Percentiles rank a stretch among this genome's conserved stretches.
Conservation (phyloP, 2,113 vertebrate genomes). For the Pogonocichla stellata region DNA sequence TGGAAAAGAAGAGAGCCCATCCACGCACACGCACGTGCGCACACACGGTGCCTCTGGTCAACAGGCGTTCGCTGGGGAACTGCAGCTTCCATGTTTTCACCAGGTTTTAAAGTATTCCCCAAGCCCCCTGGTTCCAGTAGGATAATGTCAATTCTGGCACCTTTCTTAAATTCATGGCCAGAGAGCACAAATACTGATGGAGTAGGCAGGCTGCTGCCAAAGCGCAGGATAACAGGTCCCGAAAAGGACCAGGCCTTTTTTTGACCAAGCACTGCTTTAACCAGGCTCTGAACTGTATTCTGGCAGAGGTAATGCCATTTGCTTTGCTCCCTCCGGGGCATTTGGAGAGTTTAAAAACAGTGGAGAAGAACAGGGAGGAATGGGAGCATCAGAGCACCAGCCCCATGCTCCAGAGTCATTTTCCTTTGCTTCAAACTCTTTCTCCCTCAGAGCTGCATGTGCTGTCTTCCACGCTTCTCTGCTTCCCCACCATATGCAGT, state of each 20-base stretch:
- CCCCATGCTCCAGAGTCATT: neutral
- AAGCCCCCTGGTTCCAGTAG: neutral
- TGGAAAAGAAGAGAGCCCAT: conserved; percentile 40
- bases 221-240: neutral
- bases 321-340: neutral
- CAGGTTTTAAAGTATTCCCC: conserved; percentile 35
- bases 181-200: neutral
- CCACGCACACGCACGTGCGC: neutral
- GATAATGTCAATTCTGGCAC: conserved; percentile 39
- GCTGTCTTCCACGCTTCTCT: neutral
- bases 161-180: neutral
- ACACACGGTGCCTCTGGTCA: neutral
- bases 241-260: neutral
- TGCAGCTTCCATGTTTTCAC: conserved; percentile 35
- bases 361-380: neutral
- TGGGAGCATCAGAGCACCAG: neutral
- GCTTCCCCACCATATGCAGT: neutral
- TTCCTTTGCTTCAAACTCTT: neutral
- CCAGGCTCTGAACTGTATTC: neutral
- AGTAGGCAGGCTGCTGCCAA: neutral
- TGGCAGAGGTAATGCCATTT: neutral
- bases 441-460: neutral
- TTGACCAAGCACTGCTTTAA: neutral
- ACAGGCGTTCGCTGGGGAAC: neutral
- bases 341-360: neutral